Percentiles rank a stretch among this genome's conserved stretches.
These are phyloP conservation scores for Struthio camelus DNA, from an alignment of 2,113 vertebrate species.

Conservation along the genomic window DNA sequence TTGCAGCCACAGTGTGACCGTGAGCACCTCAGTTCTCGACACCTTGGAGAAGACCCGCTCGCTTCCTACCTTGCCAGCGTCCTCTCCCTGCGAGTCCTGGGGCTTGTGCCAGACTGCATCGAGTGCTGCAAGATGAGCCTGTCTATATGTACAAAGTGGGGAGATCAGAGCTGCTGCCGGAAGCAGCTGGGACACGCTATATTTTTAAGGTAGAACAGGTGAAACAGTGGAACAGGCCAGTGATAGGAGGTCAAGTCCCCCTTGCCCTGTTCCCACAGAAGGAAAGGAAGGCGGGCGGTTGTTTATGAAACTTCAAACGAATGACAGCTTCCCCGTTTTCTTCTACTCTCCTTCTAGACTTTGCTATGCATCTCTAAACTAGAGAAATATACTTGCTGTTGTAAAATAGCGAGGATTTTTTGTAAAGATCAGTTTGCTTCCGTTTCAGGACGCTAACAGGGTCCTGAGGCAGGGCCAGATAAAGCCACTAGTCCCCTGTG, in stretches of 20 bases:
- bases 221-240: neutral
- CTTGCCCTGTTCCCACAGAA: neutral
- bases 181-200: fast-evolving
- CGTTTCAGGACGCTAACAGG: neutral
- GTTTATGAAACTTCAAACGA: neutral
- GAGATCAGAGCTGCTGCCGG: fast-evolving
- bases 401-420: neutral
- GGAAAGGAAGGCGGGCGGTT: neutral
- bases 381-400: neutral
- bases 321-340: neutral
- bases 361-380: neutral
- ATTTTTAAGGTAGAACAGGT: neutral
- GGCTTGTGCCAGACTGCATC: neutral
- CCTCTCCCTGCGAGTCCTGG: neutral
- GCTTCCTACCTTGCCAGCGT: neutral
- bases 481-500: neutral
- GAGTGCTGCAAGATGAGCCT: fast-evolving
- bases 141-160: neutral
- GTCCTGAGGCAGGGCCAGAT: neutral
- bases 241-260: neutral
- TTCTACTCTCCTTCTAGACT: neutral
- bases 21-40: neutral
- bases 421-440: neutral
- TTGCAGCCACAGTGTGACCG: fast-evolving
- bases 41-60: neutral